Evolutionary conservation across 2,797 vertebrate genomes (phyloP).

Genomic region (Balearica regulorum): DNA sequence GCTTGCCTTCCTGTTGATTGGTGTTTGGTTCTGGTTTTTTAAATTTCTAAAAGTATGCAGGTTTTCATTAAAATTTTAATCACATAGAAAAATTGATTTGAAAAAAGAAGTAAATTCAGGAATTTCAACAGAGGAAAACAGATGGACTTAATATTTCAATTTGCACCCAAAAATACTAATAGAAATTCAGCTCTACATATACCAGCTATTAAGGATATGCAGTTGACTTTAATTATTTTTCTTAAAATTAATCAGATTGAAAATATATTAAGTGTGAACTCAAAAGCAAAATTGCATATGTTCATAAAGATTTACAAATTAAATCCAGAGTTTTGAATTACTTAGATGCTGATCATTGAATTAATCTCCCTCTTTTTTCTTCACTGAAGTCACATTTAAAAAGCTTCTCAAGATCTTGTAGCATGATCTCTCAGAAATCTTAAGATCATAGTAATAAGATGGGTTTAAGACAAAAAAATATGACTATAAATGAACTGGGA

Average conservation of each 20-base stretch:
- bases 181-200: background rate
- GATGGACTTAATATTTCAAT: background rate
- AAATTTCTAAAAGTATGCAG: background rate
- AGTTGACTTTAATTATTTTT: background rate
- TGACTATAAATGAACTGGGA: background rate
- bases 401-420: background rate
- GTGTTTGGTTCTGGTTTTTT: background rate
- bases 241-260: background rate
- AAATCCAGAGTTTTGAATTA: background rate
- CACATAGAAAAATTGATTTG: background rate
- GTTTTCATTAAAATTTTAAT: background rate
- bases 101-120: background rate
- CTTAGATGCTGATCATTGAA: background rate
- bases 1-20: background rate
- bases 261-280: background rate
- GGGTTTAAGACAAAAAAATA: background rate
- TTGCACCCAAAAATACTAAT: background rate
- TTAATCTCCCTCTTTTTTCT: background rate
- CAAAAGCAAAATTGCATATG: background rate
- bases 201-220: background rate
- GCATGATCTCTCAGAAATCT: background rate
- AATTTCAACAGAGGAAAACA: background rate
- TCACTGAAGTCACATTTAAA: background rate
- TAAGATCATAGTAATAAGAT: background rate
- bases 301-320: background rate